A percentile compares a stretch with the other conserved stretches of the same genome.
Conservation (phyloP, 2,113 vertebrate species). For the Proteles cristata region DNA sequence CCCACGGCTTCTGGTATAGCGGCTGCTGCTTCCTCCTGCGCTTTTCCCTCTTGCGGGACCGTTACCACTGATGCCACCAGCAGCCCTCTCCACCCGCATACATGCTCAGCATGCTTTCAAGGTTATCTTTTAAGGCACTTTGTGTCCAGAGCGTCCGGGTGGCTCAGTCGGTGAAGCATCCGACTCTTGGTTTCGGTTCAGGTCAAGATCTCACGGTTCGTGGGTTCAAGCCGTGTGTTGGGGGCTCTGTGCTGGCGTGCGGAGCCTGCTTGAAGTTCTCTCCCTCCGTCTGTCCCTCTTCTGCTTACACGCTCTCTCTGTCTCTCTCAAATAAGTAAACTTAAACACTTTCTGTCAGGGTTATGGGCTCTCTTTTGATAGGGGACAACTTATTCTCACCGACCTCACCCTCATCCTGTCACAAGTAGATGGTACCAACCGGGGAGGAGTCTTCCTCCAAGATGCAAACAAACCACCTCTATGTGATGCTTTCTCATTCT, state of each 20-base stretch:
- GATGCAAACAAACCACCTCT: not conserved
- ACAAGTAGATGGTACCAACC: not conserved
- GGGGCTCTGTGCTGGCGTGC: too few relatives aligned
- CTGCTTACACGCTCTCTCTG: too few relatives aligned
- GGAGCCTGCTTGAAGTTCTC: not conserved
- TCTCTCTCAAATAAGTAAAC: not conserved
- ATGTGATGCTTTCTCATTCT: not conserved
- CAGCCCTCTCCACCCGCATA: not conserved
- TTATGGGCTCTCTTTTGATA: not conserved
- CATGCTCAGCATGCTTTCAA: not conserved
- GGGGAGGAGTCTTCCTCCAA: not conserved
- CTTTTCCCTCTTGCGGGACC: not conserved
- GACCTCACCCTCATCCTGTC: not conserved
- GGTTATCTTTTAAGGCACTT: not conserved
- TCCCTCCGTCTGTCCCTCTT: too few relatives aligned
- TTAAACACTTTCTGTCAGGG: not conserved
- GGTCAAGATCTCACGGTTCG: not conserved
- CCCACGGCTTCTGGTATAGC: accelerated
- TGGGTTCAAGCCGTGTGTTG: not conserved
- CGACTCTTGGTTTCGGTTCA: not conserved
- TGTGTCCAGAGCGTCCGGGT: not conserved
- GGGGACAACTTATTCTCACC: not conserved
- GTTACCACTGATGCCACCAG: not conserved
- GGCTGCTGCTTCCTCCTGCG: not conserved
- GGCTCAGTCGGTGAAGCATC: not conserved